phyloP scores from a whole-genome alignment of 2,113 vertebrate species.

The Phasianus colchicus region DNA sequence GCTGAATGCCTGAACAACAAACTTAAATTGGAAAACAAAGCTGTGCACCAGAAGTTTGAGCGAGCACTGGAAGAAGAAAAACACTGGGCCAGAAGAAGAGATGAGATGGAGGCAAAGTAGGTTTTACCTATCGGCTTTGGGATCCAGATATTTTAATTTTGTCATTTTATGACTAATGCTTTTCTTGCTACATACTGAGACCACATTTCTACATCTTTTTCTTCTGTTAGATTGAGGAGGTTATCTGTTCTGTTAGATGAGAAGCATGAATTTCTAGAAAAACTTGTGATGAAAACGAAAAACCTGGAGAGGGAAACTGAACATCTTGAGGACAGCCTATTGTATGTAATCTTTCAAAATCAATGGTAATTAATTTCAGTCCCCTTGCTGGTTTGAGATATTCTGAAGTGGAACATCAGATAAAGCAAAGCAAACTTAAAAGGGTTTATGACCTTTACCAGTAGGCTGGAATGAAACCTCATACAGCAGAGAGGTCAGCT shows the following conservation, averaged over 20 bases:
- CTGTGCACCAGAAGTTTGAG: background rate
- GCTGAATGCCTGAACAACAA: background rate
- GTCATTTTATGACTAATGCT: background rate
- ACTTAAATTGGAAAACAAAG: constrained; percentile 1
- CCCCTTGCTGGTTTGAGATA: background rate
- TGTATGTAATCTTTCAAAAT: constrained; percentile 40
- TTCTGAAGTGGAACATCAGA: background rate
- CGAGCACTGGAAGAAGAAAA: constrained; percentile 36
- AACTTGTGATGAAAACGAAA: constrained; percentile 46
- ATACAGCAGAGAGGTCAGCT: background rate
- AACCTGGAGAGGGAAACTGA: constrained; percentile 46
- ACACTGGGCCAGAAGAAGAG: background rate
- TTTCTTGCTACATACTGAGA: background rate
- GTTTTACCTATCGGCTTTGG: background rate
- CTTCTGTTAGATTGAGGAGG: constrained; percentile 40
- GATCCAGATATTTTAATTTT: background rate
- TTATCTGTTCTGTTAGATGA: constrained; percentile 14
- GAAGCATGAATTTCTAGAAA: constrained; percentile 54
- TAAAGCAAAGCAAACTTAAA: background rate
- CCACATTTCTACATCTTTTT: background rate
- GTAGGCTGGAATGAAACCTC: background rate
- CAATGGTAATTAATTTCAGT: background rate
- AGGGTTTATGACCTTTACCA: background rate
- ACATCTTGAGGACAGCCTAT: background rate
- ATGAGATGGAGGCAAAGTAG: constrained; percentile 46